These are phyloP conservation scores for Mustelus asterias DNA, from an alignment of 2,113 vertebrate genomes.

Conservation along the genomic window DNA sequence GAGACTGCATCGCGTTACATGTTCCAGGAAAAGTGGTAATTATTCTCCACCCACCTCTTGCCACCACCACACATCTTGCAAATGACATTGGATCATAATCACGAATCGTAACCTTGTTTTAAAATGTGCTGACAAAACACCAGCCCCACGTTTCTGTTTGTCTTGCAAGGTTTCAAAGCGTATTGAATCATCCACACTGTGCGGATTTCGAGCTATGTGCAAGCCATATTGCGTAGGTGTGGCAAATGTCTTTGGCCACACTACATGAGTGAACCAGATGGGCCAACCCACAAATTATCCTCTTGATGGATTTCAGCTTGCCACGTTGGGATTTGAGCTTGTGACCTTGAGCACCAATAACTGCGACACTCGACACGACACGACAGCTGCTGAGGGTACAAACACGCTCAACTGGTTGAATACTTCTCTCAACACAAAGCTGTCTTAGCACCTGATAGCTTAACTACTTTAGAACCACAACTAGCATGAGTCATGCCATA, in stretches of 20 bases:
- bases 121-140: not conserved
- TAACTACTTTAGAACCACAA: not conserved
- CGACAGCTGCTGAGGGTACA: not conserved
- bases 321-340: not conserved
- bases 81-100: not conserved
- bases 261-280: not conserved
- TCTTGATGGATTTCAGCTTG: not conserved
- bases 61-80: not conserved
- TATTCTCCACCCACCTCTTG: not conserved
- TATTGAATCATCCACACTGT: not conserved
- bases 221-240: not conserved
- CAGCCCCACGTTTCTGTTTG: not conserved
- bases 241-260: not conserved
- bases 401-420: not conserved
- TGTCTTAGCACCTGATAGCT: not conserved
- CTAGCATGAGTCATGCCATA: not conserved
- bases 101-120: not conserved
- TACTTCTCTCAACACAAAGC: not conserved
- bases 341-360: not conserved
- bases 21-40: not conserved
- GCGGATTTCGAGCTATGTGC: not conserved
- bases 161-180: not conserved
- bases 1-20: not conserved
- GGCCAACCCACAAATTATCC: not conserved
- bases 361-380: not conserved